phyloP scores from a whole-genome alignment of 2,888 invertebrate species.

The Horisme vitalbata region DNA sequence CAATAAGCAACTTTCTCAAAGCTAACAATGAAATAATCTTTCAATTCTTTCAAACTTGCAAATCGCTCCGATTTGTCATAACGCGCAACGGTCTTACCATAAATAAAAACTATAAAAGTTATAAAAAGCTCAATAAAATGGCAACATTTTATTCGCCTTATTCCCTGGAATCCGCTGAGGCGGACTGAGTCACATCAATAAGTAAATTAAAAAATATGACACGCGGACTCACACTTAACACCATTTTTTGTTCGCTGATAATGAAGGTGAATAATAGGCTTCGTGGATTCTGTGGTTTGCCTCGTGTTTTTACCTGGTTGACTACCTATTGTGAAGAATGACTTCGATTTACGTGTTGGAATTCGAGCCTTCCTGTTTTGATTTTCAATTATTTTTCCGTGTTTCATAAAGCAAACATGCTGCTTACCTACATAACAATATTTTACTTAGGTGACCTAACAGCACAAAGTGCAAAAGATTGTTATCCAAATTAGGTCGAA shows the following conservation, averaged over 20 bases:
- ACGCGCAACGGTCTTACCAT: constrained; percentile 7
- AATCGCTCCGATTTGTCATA: constrained; percentile 15
- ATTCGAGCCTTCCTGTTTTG: constrained; percentile 21
- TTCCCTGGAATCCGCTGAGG: constrained; percentile 10
- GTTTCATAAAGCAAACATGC: neutral
- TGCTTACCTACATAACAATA: neutral
- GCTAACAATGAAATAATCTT: neutral
- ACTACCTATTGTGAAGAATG: constrained; percentile 26
- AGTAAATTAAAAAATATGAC: constrained; percentile 31
- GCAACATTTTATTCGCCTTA: constrained; percentile 13
- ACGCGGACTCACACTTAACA: constrained; percentile 29
- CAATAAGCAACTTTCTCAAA: neutral
- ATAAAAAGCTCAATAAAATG: constrained; percentile 10
- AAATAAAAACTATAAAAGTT: constrained; percentile 18
- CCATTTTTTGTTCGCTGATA: constrained; percentile 30
- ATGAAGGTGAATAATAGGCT: constrained; percentile 30
- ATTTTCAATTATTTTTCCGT: constrained; percentile 3
- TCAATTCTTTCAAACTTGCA: constrained; percentile 3
- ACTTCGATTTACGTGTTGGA: constrained; percentile 28
- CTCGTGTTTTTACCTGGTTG: constrained; percentile 31
- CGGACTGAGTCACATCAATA: constrained; percentile 16
- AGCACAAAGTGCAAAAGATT: no score
- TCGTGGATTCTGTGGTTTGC: constrained; percentile 30
- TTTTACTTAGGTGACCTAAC: no score
- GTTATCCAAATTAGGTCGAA: no score